These are phyloP conservation scores for Amniataba percoides DNA, from an alignment of 2,797 vertebrate species.

Conservation along the genomic window DNA sequence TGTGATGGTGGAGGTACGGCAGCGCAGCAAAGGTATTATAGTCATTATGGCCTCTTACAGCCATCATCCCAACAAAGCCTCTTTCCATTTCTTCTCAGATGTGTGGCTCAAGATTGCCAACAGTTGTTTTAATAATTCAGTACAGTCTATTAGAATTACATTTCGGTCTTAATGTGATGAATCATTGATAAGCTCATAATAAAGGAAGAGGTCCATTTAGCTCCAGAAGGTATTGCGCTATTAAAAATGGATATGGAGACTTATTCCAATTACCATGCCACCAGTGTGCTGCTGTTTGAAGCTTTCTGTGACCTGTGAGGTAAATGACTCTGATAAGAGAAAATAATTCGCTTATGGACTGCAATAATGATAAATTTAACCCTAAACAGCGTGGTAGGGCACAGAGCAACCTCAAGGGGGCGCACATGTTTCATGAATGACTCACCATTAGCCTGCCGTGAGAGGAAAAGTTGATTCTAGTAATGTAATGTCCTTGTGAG, in stretches of 20 bases:
- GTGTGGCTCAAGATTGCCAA: constrained; percentile 54
- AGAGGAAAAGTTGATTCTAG: not conserved
- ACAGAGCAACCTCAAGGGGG: constrained; percentile 52
- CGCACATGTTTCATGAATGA: constrained; percentile 37
- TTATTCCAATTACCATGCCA: constrained; percentile 63
- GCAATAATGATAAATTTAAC: constrained; percentile 15
- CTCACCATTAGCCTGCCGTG: not conserved
- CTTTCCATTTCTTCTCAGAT: constrained; percentile 48
- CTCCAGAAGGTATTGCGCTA: constrained; percentile 56
- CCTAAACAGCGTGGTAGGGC: not conserved
- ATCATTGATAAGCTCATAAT: constrained; percentile 82
- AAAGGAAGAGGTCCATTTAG: constrained; percentile 75
- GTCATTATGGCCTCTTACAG: constrained; percentile 15
- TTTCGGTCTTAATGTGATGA: constrained; percentile 77
- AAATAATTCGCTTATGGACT: constrained; percentile 22
- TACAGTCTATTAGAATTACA: constrained; percentile 73
- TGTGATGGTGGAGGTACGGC: constrained; percentile 6
- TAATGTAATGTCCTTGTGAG: not conserved
- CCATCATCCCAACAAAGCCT: constrained; percentile 6
- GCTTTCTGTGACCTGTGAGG: constrained; percentile 64
- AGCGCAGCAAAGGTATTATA: constrained; percentile 9
- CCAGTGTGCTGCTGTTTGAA: constrained; percentile 58
- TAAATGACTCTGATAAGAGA: constrained; percentile 57
- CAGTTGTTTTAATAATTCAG: constrained; percentile 82
- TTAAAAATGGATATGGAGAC: constrained; percentile 79